Base-by-base conservation (phyloP, 2,113 vertebrate species). In the Dicentrarchus labrax region DNA sequence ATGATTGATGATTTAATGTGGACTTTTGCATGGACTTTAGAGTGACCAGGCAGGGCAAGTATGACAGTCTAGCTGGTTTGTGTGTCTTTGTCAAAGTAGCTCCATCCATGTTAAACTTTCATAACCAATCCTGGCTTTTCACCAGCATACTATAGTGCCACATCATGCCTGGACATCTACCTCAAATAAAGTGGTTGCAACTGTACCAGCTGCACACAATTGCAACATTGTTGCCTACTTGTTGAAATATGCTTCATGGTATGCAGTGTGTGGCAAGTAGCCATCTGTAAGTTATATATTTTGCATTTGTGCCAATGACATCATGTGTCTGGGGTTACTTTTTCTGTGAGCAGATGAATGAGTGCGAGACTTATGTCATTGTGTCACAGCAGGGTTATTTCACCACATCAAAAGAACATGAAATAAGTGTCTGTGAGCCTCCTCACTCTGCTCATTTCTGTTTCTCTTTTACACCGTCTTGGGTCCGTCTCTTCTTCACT, bases 391-490 rank as follows among this genome's bases (percentile, higher is more conserved):
- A 62, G 75, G 74, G 80, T 77, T 91, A 82, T 56, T 84, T 62
- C 15, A 80, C 86, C 88, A 90, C 90, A 91, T 94, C 80, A 89
- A 82, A 87, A 84, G 74, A 79, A 76, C 73, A 75, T 68, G 67
- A 72, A 83, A 70, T 64, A 67, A 54, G 78, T 71, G 17, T 78
- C 72, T 72, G 61, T 61, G 73, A 84, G 56, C 76, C 78, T 72
- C 45, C 60, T 61, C 1, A 19, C 74, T 71, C 70, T 47, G 59
- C 38, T 51, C 71, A 24, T 78, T 78, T 81, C 38, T 82, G 64
- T 50, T 80, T 59, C 51, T 74, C 57, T 60, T 65, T 90, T 76
- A 59, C 71, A 4, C 65, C 10, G 47, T 72, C 61, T 86, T 41
- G 36, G 66, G 64, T 84, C 66, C 22, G 36, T 76, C 48, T 62